Percentiles rank a stretch among this genome's conserved stretches.
phyloP scores from a whole-genome alignment of 2,888 invertebrate species.

The Agonopterix alstromeriana region DNA sequence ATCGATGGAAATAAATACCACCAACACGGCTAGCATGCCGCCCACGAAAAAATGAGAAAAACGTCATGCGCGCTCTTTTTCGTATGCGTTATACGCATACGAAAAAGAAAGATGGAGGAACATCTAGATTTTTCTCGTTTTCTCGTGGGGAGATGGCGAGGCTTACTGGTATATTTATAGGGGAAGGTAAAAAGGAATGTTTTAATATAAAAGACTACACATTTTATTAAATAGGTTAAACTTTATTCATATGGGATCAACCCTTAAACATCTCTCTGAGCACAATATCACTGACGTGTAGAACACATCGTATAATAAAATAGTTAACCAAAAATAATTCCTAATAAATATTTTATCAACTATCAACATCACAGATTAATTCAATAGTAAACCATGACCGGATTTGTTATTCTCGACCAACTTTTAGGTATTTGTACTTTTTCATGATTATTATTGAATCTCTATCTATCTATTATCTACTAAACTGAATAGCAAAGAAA shows the following conservation, averaged over 20 bases:
- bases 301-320: slow-evolving; percentile 37
- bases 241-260: slow-evolving; percentile 35
- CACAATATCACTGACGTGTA: slow-evolving; percentile 59
- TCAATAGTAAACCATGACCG: slow-evolving; percentile 31
- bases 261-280: slow-evolving; percentile 50
- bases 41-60: too few relatives aligned
- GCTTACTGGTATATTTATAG: too few relatives aligned
- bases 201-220: too few relatives aligned
- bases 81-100: too few relatives aligned
- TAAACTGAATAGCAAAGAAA: neutral
- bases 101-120: too few relatives aligned
- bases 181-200: too few relatives aligned
- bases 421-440: neutral
- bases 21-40: too few relatives aligned
- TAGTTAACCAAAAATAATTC: slow-evolving; percentile 35
- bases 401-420: slow-evolving; percentile 8
- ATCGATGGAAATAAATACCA: too few relatives aligned
- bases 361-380: slow-evolving; percentile 62
- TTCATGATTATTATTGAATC: neutral
- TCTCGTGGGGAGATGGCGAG: too few relatives aligned
- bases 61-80: too few relatives aligned
- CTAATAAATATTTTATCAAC: slow-evolving; percentile 41
- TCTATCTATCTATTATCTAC: neutral
- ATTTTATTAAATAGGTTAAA: neutral
- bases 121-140: too few relatives aligned